A percentile compares a stretch with the other conserved stretches of the same genome.
phyloP scores from a whole-genome alignment of 64 coral and sea anemone species.

The Acropora yongei region DNA sequence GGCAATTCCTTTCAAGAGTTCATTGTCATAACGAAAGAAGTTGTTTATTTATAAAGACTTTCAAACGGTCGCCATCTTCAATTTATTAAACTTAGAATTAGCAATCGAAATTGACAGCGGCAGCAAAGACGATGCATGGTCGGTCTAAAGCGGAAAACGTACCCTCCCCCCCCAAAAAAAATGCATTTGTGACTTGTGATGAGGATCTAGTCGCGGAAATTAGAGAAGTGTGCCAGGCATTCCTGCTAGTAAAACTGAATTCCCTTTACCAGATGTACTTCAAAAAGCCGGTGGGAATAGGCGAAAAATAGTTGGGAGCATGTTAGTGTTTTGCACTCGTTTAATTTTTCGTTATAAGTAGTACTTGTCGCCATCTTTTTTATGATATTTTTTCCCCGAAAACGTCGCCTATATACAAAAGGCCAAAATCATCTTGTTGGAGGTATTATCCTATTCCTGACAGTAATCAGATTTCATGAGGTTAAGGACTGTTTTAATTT shows the following conservation, averaged over 20 bases:
- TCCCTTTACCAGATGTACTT: background rate
- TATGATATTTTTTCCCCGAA: background rate
- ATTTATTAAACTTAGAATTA: too few species aligned
- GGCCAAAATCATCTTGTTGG: background rate
- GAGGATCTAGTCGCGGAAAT: background rate
- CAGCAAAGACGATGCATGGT: background rate
- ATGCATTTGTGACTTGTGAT: constrained; percentile 5
- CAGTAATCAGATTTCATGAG: background rate
- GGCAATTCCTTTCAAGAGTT: background rate
- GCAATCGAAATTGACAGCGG: background rate
- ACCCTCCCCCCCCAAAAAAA: background rate
- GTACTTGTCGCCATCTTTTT: background rate
- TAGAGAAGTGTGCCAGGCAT: background rate
- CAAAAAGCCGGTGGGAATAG: background rate
- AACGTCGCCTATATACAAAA: background rate
- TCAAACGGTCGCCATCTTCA: background rate
- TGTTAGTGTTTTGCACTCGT: constrained; percentile 10
- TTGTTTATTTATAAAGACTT: background rate
- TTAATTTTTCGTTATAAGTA: background rate
- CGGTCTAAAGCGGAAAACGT: background rate
- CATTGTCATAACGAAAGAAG: background rate
- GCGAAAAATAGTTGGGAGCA: background rate
- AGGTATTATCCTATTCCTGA: background rate
- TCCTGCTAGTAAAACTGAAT: background rate
- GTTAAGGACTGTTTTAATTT: background rate